Percentiles rank a stretch among this genome's conserved stretches.
Evolutionary conservation across 2,113 vertebrate species (phyloP).

Genomic region (Piaya cayana): DNA sequence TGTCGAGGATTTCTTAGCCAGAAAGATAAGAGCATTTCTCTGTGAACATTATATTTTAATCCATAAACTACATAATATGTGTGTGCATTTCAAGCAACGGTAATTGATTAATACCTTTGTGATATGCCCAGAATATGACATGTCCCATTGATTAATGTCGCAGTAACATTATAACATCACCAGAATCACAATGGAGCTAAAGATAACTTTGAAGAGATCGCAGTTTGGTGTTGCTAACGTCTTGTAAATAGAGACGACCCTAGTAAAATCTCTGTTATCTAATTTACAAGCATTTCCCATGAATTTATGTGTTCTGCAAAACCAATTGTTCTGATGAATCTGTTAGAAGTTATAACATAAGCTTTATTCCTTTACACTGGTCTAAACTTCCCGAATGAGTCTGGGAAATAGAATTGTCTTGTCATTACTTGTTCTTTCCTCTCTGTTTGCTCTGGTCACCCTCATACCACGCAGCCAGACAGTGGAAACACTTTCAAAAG

Average conservation of each 20-base stretch:
- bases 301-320: not conserved
- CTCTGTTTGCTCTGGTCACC: too few species aligned
- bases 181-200: not conserved
- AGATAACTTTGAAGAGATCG: not conserved
- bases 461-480: too few species aligned
- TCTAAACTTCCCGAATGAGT: not conserved
- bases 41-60: not conserved
- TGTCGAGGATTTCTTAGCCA: not conserved
- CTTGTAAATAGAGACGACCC: not conserved
- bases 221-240: fast-evolving
- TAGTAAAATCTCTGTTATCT: not conserved
- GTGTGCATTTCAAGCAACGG: not conserved
- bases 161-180: not conserved
- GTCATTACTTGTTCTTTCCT: too few species aligned
- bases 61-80: not conserved
- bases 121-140: not conserved
- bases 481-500: too few species aligned
- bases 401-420: too few species aligned
- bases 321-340: not conserved
- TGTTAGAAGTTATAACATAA: not conserved
- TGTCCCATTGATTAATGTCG: not conserved
- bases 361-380: not conserved
- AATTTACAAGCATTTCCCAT: not conserved
- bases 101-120: not conserved
- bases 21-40: not conserved